Percentiles rank a stretch among this genome's conserved stretches.
phyloP scores from a whole-genome alignment of 2,888 invertebrate species.

The Tuberolachnus salignus region DNA sequence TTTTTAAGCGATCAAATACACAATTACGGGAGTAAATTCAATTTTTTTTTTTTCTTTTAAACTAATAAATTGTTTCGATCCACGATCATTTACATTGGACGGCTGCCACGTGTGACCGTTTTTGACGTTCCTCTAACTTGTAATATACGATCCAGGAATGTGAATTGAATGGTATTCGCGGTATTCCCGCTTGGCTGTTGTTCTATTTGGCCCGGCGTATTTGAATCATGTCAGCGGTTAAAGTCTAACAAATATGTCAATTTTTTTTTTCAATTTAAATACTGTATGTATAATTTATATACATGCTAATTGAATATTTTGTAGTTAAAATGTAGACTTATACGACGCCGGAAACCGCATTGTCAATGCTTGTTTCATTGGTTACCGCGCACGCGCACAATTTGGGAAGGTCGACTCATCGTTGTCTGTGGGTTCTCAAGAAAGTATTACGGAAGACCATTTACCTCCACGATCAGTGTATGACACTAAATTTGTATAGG shows the following conservation, averaged over 20 bases:
- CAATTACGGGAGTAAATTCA: neutral
- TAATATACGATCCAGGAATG: conserved; percentile 51
- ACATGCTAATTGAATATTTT: no score
- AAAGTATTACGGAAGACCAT: no score
- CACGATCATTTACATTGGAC: conserved; percentile 36
- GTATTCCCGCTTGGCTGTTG: conserved; percentile 37
- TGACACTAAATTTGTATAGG: no score
- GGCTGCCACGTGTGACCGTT: conserved; percentile 30
- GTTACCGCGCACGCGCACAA: neutral
- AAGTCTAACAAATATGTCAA: conserved; percentile 8
- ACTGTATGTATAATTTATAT: no score
- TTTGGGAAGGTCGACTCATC: neutral
- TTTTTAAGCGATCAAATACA: neutral
- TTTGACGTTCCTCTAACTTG: conserved; percentile 44
- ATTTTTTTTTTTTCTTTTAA: neutral
- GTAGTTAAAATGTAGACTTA: neutral
- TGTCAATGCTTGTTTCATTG: neutral
- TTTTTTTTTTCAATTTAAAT: neutral
- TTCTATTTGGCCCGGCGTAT: conserved; percentile 47
- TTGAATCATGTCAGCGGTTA: conserved; percentile 7
- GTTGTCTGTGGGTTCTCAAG: no score
- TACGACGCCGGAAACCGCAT: neutral
- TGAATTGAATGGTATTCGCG: conserved; percentile 38
- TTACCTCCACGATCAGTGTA: no score
- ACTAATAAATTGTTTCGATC: conserved; percentile 42